A percentile compares a stretch with the other conserved stretches of the same genome.
These are phyloP conservation scores for Salpingus planirostris DNA, from an alignment of 2,888 invertebrate genomes.

Conservation along the genomic window DNA sequence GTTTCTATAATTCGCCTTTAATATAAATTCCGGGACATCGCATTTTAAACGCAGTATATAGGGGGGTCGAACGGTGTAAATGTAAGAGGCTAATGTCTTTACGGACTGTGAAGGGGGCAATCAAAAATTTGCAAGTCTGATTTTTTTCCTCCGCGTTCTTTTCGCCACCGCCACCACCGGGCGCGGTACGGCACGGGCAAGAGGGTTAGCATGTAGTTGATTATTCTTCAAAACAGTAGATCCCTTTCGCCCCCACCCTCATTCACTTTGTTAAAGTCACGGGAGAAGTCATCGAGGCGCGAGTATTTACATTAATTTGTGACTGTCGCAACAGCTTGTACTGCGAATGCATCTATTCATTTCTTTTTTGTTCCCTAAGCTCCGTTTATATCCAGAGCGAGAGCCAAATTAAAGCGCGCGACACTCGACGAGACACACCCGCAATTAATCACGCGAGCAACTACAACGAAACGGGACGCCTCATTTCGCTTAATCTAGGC, in stretches of 20 bases:
- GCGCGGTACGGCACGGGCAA: conserved; percentile 22
- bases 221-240: conserved; percentile 43
- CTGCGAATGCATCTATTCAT: too few species aligned
- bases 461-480: too few species aligned
- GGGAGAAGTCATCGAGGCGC: conserved; percentile 39
- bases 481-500: too few species aligned
- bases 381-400: conserved; percentile 12
- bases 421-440: too few species aligned
- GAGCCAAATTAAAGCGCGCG: too few species aligned
- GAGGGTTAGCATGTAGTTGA: conserved; percentile 30
- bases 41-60: conserved; percentile 13
- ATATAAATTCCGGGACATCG: conserved; percentile 37
- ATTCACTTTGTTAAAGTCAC: conserved; percentile 32
- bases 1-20: conserved; percentile 40
- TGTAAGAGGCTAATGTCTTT: conserved; percentile 43
- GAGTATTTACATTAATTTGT: conserved; percentile 40
- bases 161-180: too few species aligned
- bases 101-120: conserved; percentile 42
- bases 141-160: conserved; percentile 40
- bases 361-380: conserved; percentile 21
- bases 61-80: conserved; percentile 36
- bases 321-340: conserved; percentile 37
- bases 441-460: too few species aligned
- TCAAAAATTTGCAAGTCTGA: conserved; percentile 44
- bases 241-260: conserved; percentile 26